phyloP scores from a whole-genome alignment of 2,888 invertebrate genomes.

The Ptilodon capucinus region DNA sequence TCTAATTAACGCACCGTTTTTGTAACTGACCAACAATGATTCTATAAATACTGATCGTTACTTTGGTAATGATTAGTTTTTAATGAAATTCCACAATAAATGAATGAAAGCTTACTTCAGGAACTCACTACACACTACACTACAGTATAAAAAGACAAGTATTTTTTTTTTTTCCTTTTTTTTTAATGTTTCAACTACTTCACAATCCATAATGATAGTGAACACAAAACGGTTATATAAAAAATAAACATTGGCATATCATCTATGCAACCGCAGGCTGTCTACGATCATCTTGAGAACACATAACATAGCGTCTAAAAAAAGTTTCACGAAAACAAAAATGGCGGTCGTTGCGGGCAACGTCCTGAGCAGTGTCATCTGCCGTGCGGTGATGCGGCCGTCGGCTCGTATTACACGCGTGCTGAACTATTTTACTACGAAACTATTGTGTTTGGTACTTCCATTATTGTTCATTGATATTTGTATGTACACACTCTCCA shows the following conservation, averaged over 20 bases:
- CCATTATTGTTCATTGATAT: neutral
- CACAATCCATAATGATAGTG: no score
- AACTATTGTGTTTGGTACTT: conserved; percentile 54
- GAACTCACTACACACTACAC: no score
- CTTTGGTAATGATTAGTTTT: no score
- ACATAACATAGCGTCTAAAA: conserved; percentile 11
- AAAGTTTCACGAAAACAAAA: conserved; percentile 38
- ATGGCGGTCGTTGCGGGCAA: conserved; percentile 55
- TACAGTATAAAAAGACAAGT: no score
- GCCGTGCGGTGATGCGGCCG: conserved; percentile 54
- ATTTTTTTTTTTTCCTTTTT: no score
- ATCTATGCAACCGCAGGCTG: neutral
- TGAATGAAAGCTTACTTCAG: no score
- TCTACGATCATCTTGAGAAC: conserved; percentile 3
- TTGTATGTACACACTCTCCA: neutral
- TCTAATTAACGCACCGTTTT: no score
- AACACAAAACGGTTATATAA: neutral
- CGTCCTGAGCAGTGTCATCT: conserved; percentile 62
- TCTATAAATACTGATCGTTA: no score
- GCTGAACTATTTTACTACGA: conserved; percentile 36
- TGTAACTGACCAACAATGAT: no score
- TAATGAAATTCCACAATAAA: no score
- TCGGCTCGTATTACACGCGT: conserved; percentile 60
- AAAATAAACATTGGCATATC: neutral
- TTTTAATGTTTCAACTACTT: no score